Conservation (phyloP, 2,888 invertebrate genomes). For the Molorchus minor region DNA sequence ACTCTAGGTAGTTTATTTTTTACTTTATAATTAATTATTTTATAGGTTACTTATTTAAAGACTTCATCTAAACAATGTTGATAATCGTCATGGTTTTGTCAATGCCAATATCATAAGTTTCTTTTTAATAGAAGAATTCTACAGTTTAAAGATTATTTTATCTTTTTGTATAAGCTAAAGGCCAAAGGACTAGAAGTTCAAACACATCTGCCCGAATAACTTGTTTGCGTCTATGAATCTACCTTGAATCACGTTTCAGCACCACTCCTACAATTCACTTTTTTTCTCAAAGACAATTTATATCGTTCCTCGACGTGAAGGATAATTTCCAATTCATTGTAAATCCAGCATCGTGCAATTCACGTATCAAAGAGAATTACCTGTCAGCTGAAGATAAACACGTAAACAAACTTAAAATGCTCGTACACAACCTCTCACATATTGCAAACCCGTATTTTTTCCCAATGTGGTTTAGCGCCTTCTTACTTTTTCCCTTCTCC, state of each 20-base stretch:
- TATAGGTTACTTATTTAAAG: too few relatives aligned
- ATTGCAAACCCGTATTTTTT: slow-evolving; percentile 26
- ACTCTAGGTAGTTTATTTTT: too few relatives aligned
- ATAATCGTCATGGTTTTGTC: too few relatives aligned
- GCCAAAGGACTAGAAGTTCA: too few relatives aligned
- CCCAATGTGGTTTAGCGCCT: slow-evolving; percentile 10
- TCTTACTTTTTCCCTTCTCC: slow-evolving; percentile 60
- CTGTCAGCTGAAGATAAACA: slow-evolving; percentile 7
- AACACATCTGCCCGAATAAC: too few relatives aligned
- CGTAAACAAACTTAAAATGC: slow-evolving; percentile 21
- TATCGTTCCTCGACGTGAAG: not conserved
- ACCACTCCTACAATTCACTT: not conserved
- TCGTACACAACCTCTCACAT: slow-evolving; percentile 29
- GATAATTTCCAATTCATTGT: slow-evolving; percentile 6
- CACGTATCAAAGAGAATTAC: slow-evolving; percentile 16
- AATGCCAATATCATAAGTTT: too few relatives aligned
- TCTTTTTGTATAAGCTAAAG: too few relatives aligned
- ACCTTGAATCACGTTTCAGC: not conserved
- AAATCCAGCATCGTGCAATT: slow-evolving; percentile 17
- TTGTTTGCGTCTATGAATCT: too few relatives aligned
- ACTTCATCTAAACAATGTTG: too few relatives aligned
- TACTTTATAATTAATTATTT: too few relatives aligned
- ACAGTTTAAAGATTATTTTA: too few relatives aligned
- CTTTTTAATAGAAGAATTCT: too few relatives aligned
- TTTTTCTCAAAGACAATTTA: not conserved